A percentile compares a stretch with the other conserved stretches of the same genome.
Conservation (phyloP, 2,888 invertebrate species). For the Phyto melanocephala region DNA sequence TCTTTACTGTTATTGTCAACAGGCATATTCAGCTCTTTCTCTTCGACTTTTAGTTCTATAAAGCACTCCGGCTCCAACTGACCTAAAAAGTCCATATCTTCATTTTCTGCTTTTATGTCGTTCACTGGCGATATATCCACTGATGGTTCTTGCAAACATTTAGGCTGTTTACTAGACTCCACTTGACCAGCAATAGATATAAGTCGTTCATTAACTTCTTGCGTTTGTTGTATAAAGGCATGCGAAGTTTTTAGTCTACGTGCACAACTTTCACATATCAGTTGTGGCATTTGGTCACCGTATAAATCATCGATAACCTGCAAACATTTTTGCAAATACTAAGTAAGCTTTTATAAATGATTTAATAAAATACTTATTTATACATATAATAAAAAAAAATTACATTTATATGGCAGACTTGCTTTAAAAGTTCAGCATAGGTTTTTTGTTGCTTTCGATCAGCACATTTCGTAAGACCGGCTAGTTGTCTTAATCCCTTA, state of each 20-base stretch:
- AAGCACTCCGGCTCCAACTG: constrained; percentile 35
- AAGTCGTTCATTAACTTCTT: constrained; percentile 15
- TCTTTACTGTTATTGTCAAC: background rate
- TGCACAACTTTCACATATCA: constrained; percentile 46
- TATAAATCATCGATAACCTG: constrained; percentile 33
- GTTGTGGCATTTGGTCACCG: constrained; percentile 28
- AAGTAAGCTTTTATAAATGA: background rate
- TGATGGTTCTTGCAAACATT: constrained; percentile 24
- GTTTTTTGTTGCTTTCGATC: constrained; percentile 30
- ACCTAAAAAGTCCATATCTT: constrained; percentile 20
- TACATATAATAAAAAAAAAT: background rate
- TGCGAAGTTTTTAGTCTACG: constrained; percentile 44
- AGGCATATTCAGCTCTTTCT: background rate
- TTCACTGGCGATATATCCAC: constrained; percentile 10
- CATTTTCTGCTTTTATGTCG: constrained; percentile 29
- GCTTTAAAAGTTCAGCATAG: constrained; percentile 49
- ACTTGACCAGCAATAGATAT: background rate
- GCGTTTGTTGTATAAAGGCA: constrained; percentile 45
- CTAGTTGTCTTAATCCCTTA: constrained; percentile 32
- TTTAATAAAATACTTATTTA: background rate
- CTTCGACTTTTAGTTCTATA: constrained; percentile 33
- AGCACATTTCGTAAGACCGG: constrained; percentile 30
- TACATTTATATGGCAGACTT: constrained; percentile 53
- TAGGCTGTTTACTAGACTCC: background rate
- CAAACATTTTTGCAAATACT: background rate